These are phyloP conservation scores for Aphelocoma californica DNA, from an alignment of 2,797 vertebrate species.

Conservation along the genomic window DNA sequence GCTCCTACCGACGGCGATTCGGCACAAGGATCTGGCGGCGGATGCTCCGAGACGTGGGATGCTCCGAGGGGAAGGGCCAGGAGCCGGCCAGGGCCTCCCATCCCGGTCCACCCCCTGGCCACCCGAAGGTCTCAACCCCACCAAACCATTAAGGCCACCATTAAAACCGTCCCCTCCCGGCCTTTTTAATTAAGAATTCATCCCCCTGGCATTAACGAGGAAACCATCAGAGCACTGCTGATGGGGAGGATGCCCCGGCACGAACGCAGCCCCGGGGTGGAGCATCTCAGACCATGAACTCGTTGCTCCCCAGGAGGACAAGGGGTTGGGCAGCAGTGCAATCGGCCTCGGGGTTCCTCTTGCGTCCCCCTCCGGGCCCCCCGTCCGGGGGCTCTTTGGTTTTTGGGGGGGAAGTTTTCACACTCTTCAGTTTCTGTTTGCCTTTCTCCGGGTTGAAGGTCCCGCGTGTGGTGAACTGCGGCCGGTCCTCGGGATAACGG, in stretches of 20 bases:
- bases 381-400: constrained; percentile 82
- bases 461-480: constrained; percentile 90
- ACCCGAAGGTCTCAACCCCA: not conserved
- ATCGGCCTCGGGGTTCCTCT: constrained; percentile 78
- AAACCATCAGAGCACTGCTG: not conserved
- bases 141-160: constrained; percentile 64
- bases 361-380: constrained; percentile 57
- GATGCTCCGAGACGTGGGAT: rapidly evolving
- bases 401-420: constrained; percentile 83
- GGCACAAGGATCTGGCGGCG: not conserved
- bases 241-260: not conserved
- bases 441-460: constrained; percentile 94
- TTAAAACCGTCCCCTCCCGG: not conserved
- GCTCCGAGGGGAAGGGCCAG: not conserved
- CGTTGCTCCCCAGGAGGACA: constrained; percentile 89
- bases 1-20: not conserved
- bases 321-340: constrained; percentile 78
- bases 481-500: constrained; percentile 78
- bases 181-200: not conserved
- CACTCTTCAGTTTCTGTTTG: constrained; percentile 90
- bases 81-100: not conserved
- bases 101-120: rapidly evolving
- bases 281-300: constrained; percentile 94
- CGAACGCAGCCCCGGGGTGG: rapidly evolving
- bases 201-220: not conserved